Conservation (phyloP, 2,797 vertebrate species). For the Phoxinus dragarum region DNA sequence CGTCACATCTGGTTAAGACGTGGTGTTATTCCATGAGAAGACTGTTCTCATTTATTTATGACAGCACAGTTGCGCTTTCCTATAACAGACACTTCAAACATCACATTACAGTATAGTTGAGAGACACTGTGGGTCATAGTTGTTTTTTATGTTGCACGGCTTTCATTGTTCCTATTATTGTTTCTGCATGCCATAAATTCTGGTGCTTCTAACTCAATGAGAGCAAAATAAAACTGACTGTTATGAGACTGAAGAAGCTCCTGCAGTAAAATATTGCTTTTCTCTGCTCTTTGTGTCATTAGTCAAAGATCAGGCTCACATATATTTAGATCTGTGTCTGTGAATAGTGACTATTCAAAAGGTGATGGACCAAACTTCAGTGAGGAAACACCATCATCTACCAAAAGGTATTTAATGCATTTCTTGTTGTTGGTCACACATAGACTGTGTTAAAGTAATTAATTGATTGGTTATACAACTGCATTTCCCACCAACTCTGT, state of each 20-base stretch:
- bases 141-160: too few species aligned
- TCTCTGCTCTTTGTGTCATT: not conserved
- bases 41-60: too few species aligned
- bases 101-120: too few species aligned
- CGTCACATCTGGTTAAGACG: too few species aligned
- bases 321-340: not conserved
- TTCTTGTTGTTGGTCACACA: not conserved
- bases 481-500: not conserved
- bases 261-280: not conserved
- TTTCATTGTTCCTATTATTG: not conserved
- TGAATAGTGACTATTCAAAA: not conserved
- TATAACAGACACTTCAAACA: too few species aligned
- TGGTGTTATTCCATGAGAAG: too few species aligned
- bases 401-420: not conserved
- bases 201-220: too few species aligned
- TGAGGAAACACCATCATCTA: not conserved
- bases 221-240: too few species aligned
- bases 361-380: accelerated
- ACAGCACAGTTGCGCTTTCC: too few species aligned
- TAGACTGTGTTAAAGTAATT: not conserved
- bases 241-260: not conserved
- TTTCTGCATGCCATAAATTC: not conserved
- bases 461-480: not conserved
- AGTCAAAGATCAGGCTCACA: not conserved
- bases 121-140: too few species aligned